These are phyloP conservation scores for Sycophaga agraensis DNA, from an alignment of 1,140 invertebrate genomes.

Conservation along the genomic window DNA sequence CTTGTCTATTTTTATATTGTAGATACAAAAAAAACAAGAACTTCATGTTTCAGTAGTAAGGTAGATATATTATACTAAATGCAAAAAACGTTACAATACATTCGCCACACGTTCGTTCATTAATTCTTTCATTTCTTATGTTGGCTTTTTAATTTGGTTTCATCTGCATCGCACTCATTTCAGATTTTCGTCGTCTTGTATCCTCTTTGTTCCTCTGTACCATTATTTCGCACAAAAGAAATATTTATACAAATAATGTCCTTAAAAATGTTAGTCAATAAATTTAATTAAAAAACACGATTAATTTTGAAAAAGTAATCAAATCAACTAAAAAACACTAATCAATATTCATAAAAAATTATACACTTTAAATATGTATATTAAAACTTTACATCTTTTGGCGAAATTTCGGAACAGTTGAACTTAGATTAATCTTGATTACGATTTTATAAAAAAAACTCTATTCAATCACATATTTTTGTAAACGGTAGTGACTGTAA, in stretches of 20 bases:
- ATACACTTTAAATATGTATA: slow-evolving; percentile 3
- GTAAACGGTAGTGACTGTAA: slow-evolving; percentile 17
- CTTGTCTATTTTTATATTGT: background rate
- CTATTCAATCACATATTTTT: slow-evolving; percentile 18
- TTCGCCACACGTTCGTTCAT: slow-evolving; percentile 41
- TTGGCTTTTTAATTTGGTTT: slow-evolving; percentile 37
- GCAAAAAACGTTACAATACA: slow-evolving; percentile 53
- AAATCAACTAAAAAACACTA: background rate
- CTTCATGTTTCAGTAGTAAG: slow-evolving; percentile 40
- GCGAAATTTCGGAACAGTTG: slow-evolving; percentile 9
- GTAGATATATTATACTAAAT: slow-evolving; percentile 54
- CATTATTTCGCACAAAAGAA: slow-evolving; percentile 17
- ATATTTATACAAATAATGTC: slow-evolving; percentile 11
- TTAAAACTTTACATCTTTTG: slow-evolving; percentile 10
- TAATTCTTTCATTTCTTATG: slow-evolving; percentile 40
- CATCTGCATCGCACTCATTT: slow-evolving; percentile 38
- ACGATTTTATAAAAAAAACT: slow-evolving; percentile 25
- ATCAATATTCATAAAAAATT: slow-evolving; percentile 15
- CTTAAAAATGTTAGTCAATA: slow-evolving; percentile 1
- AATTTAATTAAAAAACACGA: slow-evolving; percentile 3
- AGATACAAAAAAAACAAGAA: slow-evolving; percentile 17
- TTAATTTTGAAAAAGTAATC: slow-evolving; percentile 14
- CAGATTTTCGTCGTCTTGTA: slow-evolving; percentile 11
- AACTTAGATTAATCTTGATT: slow-evolving; percentile 10
- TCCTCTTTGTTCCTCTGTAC: slow-evolving; percentile 2